These are phyloP conservation scores for Xiphophorus birchmanni DNA, from an alignment of 2,797 vertebrate species.

Conservation along the genomic window DNA sequence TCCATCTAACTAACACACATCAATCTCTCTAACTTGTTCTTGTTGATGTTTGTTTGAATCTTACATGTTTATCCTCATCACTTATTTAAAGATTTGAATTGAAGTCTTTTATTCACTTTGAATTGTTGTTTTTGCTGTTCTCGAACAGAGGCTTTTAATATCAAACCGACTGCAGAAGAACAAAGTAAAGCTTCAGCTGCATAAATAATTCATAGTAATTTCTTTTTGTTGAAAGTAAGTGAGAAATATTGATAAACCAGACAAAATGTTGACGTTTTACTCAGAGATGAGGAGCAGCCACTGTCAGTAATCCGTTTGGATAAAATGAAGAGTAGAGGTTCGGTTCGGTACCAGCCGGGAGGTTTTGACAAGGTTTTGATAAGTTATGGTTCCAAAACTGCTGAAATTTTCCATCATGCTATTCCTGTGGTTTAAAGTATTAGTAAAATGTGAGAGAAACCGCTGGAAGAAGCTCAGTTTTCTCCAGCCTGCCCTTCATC, in stretches of 20 bases:
- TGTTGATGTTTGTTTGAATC: not conserved
- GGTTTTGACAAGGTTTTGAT: too few species aligned
- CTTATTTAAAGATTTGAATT: not conserved
- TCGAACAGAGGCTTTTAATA: not conserved
- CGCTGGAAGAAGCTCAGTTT: not conserved
- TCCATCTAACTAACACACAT: not conserved
- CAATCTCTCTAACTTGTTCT: not conserved
- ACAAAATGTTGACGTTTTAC: not conserved
- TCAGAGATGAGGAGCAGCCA: not conserved
- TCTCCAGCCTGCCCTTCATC: not conserved
- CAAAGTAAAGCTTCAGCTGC: not conserved
- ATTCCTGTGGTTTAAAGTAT: not conserved
- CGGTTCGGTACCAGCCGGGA: too few species aligned
- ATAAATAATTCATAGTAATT: not conserved
- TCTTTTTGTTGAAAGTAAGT: not conserved
- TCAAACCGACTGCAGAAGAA: not conserved
- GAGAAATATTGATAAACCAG: not conserved
- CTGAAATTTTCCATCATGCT: too few species aligned
- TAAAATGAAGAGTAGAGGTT: too few species aligned
- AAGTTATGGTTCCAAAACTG: too few species aligned
- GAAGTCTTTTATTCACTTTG: not conserved
- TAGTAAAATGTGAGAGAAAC: not conserved
- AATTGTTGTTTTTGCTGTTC: not conserved
- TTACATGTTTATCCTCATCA: not conserved
- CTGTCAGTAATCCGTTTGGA: not conserved